Evolutionary conservation across 1,140 invertebrate genomes (phyloP), one percentile per base, ranked within the genome.

Genomic region (Daktulosphaira vitifoliae): DNA sequence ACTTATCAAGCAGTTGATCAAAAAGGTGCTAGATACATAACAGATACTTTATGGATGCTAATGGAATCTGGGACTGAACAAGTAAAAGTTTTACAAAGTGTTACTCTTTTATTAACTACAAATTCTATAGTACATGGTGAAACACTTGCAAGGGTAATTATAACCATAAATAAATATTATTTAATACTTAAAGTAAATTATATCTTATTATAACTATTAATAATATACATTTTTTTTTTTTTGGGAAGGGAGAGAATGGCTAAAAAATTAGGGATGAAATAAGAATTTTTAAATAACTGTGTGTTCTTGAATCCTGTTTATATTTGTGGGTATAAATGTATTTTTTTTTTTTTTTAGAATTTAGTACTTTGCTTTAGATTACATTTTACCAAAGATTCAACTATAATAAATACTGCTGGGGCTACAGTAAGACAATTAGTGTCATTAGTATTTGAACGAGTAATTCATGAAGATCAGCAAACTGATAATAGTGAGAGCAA

Each of bases 341-440:
- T 4, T 33, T 65, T 65, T 52, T 52, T 70, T 65, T 25, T 65
- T 65, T 81, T 81, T 51, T 74, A 96, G 87, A 93, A 93, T 67
- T 80, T 98, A 71, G 95, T 97, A 18, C 78, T 98, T 65, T 97
- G 95, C 77, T 95, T 98, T 75, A 84, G 93, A 8, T 82, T 98
- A 67, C 92, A 98, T 75, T 92, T 94, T 72, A 86, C 90, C 7
- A 92, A 96, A 79, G 88, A 98, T 79, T 83, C 86, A 22, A 93
- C 89, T 64, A 95, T 92, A 44, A 91, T 92, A 26, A 98, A 98
- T 74, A 96, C 95, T 46, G 95, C 96, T 3, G 93, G 93, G 25
- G 96, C 96, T 11, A 97, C 95, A 23, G 91, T 98, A 4, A 79
- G 96, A 48, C 96, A 99, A 74, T 77, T 98, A 46, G 93, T 98